These are phyloP conservation scores for Crossaster papposus DNA, from an alignment of 53 echinoderm and acorn worm genomes.

Conservation along the genomic window DNA sequence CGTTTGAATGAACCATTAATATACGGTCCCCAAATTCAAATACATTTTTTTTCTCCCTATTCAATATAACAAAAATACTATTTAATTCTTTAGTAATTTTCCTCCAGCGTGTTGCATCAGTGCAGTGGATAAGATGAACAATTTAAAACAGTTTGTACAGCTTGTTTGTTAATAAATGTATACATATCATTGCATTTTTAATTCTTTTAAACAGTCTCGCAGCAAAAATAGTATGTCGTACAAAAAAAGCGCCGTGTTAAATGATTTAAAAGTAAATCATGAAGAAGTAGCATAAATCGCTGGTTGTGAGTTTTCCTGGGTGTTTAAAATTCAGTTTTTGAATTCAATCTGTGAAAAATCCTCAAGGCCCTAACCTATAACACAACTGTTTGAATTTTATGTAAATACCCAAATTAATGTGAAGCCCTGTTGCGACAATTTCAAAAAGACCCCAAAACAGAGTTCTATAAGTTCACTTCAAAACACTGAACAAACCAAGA, in stretches of 20 bases:
- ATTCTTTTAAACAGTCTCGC: conserved; percentile 44
- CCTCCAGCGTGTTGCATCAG: conserved; percentile 47
- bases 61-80: conserved; percentile 54
- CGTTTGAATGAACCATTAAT: conserved; percentile 13
- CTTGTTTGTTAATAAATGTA: conserved; percentile 49
- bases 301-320: not conserved
- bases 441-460: not conserved
- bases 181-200: conserved; percentile 62
- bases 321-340: not conserved
- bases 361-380: not conserved
- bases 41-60: conserved; percentile 23
- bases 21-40: conserved; percentile 21
- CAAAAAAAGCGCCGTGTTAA: conserved; percentile 32
- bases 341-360: too few species aligned
- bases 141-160: conserved; percentile 55
- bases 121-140: conserved; percentile 31
- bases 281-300: not conserved
- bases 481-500: not conserved
- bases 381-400: not conserved
- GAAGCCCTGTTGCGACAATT: not conserved
- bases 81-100: conserved; percentile 36
- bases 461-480: not conserved
- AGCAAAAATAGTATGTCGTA: conserved; percentile 50
- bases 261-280: not conserved
- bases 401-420: not conserved